phyloP scores from a whole-genome alignment of 1,140 invertebrate genomes.

The Brachionus plicatilis region DNA sequence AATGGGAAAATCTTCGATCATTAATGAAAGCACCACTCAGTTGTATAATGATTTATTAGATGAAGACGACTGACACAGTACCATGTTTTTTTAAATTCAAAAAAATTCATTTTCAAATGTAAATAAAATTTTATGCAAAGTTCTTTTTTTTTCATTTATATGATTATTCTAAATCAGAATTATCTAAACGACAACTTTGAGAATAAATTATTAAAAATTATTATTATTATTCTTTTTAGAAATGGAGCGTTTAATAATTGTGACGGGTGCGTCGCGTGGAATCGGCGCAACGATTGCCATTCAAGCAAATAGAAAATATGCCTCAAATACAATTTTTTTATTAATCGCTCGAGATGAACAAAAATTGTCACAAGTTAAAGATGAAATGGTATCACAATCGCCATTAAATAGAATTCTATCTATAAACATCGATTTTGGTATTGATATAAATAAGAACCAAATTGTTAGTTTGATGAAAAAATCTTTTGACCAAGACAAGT shows the following conservation, averaged over 20 bases:
- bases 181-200: background rate
- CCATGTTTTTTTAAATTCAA: background rate
- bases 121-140: slow-evolving; percentile 27
- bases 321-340: background rate
- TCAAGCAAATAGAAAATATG: background rate
- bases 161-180: background rate
- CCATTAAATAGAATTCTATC: background rate
- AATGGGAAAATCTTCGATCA: background rate
- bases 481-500: background rate
- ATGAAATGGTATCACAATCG: background rate
- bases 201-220: background rate
- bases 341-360: slow-evolving; percentile 11
- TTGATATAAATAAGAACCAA: background rate
- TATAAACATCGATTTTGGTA: background rate
- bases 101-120: background rate
- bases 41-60: slow-evolving; percentile 38
- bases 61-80: background rate
- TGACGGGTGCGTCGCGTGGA: slow-evolving; percentile 33
- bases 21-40: slow-evolving; percentile 18
- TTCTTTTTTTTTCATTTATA: background rate
- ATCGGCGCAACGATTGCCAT: slow-evolving; percentile 30
- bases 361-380: background rate
- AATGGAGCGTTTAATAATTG: slow-evolving; percentile 23
- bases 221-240: background rate
- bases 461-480: background rate